A percentile compares a stretch with the other conserved stretches of the same genome.
Conservation (phyloP, 2,113 vertebrate genomes). For the Plecotus auritus region DNA sequence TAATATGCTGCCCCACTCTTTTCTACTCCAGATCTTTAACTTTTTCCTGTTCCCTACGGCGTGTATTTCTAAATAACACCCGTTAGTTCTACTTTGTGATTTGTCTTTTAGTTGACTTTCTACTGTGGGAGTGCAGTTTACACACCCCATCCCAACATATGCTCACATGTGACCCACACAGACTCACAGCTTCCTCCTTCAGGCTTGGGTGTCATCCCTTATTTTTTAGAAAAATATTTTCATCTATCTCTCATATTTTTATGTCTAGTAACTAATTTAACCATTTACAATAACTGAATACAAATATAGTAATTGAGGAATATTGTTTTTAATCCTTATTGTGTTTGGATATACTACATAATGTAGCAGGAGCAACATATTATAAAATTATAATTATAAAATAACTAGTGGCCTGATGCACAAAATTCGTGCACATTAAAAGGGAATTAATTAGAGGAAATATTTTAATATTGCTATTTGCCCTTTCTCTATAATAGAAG, state of each 20-base stretch:
- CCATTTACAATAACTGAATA: background rate
- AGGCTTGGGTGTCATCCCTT: background rate
- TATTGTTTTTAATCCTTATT: background rate
- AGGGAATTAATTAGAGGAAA: too few relatives aligned
- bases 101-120: background rate
- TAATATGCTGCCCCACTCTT: background rate
- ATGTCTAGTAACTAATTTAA: background rate
- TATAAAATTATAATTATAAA: constrained; percentile 18
- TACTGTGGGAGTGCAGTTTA: background rate
- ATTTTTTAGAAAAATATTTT: background rate
- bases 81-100: background rate
- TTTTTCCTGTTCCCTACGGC: background rate
- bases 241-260: background rate
- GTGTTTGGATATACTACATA: background rate
- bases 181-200: background rate
- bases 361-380: background rate
- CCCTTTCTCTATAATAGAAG: too few relatives aligned
- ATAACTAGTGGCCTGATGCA: background rate
- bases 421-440: too few relatives aligned
- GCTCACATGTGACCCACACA: rapidly evolving
- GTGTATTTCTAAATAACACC: background rate
- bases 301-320: background rate
- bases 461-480: too few relatives aligned
- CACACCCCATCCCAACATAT: rapidly evolving
- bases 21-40: background rate